phyloP scores from a whole-genome alignment of 2,113 vertebrate species.

The Lophotis ruficrista region DNA sequence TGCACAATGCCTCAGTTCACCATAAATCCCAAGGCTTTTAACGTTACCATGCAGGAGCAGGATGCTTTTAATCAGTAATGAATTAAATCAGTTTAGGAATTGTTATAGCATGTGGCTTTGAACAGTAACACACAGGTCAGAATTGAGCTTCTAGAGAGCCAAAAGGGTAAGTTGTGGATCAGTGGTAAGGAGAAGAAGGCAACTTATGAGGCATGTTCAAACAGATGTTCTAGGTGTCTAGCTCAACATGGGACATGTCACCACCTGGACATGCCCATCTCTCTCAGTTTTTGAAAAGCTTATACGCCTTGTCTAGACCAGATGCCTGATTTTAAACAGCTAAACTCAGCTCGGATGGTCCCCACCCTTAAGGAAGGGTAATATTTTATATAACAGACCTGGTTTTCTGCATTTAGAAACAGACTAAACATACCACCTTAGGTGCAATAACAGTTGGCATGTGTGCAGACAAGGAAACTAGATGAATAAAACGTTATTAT shows the following conservation, averaged over 20 bases:
- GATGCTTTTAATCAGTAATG: not conserved
- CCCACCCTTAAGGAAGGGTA: not conserved
- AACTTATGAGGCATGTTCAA: not conserved
- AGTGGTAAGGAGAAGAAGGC: not conserved
- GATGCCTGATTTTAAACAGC: not conserved
- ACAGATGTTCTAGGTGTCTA: not conserved
- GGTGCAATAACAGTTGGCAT: not conserved
- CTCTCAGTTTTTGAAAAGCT: not conserved
- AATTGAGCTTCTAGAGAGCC: rapidly evolving
- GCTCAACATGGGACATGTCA: not conserved
- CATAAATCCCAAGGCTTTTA: not conserved
- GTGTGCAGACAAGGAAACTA: not conserved
- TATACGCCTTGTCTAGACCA: not conserved
- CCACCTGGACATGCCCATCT: not conserved
- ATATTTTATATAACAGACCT: not conserved
- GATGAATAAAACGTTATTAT: not conserved
- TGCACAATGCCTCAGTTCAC: not conserved
- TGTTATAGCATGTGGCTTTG: not conserved
- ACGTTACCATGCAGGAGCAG: not conserved
- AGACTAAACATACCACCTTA: not conserved
- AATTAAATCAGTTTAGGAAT: not conserved
- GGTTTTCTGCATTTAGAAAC: not conserved
- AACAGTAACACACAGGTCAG: not conserved
- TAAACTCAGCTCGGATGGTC: not conserved
- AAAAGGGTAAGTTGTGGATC: not conserved